These are phyloP conservation scores for Passer domesticus DNA, from an alignment of 2,113 vertebrate species.

Conservation along the genomic window DNA sequence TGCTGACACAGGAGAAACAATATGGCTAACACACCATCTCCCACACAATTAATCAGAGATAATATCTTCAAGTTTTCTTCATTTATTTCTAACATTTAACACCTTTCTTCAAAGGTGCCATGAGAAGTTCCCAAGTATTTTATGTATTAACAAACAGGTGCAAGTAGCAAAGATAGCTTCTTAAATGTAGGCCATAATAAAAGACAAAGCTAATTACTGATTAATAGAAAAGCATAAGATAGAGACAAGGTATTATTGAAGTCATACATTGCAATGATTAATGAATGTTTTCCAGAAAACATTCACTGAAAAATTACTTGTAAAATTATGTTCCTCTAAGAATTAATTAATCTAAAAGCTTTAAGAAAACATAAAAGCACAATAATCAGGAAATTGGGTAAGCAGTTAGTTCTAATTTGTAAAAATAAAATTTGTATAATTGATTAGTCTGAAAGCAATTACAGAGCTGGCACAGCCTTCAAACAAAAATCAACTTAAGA, in stretches of 20 bases:
- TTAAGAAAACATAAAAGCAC: constrained; percentile 16
- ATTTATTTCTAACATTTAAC: not conserved
- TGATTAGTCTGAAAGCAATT: constrained; percentile 14
- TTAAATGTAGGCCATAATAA: not conserved
- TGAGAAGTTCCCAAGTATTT: not conserved
- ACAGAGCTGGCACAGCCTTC: constrained; percentile 14
- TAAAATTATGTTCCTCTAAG: constrained; percentile 9
- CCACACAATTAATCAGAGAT: not conserved
- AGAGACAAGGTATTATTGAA: not conserved
- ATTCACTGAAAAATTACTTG: not conserved
- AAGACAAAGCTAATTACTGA: not conserved
- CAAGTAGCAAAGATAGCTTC: not conserved
- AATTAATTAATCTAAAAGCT: constrained; percentile 47
- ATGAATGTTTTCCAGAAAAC: constrained; percentile 5
- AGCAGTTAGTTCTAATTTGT: not conserved
- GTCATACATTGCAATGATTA: not conserved
- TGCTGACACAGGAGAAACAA: not conserved
- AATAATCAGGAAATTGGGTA: not conserved
- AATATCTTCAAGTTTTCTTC: not conserved
- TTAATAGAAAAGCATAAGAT: not conserved
- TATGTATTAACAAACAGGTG: not conserved
- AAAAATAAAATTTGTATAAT: not conserved
- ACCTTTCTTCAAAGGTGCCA: not conserved
- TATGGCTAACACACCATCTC: not conserved
- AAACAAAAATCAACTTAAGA: not conserved